phyloP scores from a whole-genome alignment of 2,113 vertebrate species.

The Sialia sialis region DNA sequence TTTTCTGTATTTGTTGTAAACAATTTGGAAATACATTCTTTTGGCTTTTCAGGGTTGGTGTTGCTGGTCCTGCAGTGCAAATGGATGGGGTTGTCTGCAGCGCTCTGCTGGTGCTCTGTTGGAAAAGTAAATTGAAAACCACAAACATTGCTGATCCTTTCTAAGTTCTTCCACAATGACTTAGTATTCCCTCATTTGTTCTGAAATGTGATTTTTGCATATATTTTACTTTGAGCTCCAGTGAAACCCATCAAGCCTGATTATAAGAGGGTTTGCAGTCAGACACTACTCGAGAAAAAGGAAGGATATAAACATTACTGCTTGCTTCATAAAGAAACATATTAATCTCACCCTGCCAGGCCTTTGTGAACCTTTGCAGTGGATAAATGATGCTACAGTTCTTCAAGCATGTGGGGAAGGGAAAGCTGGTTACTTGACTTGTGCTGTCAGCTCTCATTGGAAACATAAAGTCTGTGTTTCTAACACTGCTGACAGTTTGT shows the following conservation, averaged over 20 bases:
- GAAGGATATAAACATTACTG: not conserved
- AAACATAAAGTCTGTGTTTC: constrained; percentile 9
- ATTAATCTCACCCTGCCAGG: constrained; percentile 43
- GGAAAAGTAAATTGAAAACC: not conserved
- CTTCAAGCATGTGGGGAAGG: not conserved
- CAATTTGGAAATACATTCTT: not conserved
- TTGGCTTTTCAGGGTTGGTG: not conserved
- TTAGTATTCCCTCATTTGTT: not conserved
- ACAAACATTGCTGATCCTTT: not conserved
- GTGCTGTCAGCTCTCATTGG: constrained; percentile 42
- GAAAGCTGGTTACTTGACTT: constrained; percentile 17
- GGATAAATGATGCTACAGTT: constrained; percentile 29
- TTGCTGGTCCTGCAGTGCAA: not conserved
- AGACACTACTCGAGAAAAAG: not conserved
- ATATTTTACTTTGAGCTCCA: not conserved
- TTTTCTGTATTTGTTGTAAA: not conserved
- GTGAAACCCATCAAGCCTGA: not conserved
- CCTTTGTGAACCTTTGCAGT: constrained; percentile 19
- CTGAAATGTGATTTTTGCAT: not conserved
- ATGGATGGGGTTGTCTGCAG: not conserved
- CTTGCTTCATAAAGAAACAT: not conserved
- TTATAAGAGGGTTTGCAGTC: not conserved
- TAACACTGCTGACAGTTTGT: constrained; percentile 17
- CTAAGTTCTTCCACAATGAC: not conserved
- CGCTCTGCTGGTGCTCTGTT: not conserved